Evolutionary conservation across 2,888 invertebrate genomes (phyloP), one percentile per base, ranked within the genome.

Genomic region (Andrena bucephala): DNA sequence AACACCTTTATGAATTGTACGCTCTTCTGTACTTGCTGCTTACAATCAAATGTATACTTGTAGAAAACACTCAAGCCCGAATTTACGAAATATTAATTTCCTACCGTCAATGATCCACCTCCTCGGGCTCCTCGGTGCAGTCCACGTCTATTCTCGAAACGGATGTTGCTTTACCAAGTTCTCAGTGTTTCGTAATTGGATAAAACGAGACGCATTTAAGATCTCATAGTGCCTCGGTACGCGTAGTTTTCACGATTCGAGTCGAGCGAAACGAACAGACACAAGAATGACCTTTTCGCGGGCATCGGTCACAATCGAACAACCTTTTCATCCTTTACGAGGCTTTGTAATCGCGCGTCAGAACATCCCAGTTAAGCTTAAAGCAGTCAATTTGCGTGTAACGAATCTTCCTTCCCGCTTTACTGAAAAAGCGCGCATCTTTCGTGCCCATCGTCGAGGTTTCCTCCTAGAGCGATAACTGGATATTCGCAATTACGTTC

Each of bases 221-320:
- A 54, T 83, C 71, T 72, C 80, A 7, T 63, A 63, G 72, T 24
- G 62, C 42, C 8, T 48, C 60, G 27, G 20, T 54, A 65, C 50
- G 54, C 76, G 67, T 73, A 67, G 62, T 73, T 81, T 83, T 59
- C 27, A 27, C 31, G 52, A n/a, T 33, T 52, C 60, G 27, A 42
- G 16, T 72, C 72, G 72, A 62, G 71, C 33, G 72, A 78, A 10
- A 65, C 67, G 57, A 68, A 31, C 50, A 59, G 42, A 67, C 57
- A 68, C 42, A 33, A 66, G 42, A 62, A 31, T 81, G 71, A 83
- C 65, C 63, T 79, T 83, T 84, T 60, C 63, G 52, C 27, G 67
- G n/a, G 33, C 50, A 74, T 54, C 62, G 20, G 66, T 70, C 59
- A 16, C 36, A 42, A 52, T 72, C 13, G 50, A 66, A 29, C 42